Evolutionary conservation across 2,113 vertebrate species (phyloP).

Genomic region (Cynocephalus volans): DNA sequence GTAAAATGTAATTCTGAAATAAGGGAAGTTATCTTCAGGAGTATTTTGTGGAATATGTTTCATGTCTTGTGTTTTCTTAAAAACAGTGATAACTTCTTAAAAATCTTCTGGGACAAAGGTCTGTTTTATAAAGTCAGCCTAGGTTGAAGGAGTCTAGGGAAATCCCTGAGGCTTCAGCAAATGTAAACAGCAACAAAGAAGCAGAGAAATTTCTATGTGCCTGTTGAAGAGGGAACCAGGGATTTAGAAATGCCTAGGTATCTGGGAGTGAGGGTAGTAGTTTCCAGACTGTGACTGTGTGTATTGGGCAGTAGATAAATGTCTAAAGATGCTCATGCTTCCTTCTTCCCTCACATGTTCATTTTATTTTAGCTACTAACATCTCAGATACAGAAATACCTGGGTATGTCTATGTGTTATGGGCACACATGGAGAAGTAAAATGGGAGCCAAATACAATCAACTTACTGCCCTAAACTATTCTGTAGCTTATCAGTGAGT

Average conservation of each 20-base stretch:
- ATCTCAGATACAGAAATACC: not conserved
- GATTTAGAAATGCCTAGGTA: not conserved
- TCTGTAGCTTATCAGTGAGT: not conserved
- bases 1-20: not conserved
- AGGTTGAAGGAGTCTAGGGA: not conserved
- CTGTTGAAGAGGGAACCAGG: not conserved
- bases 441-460: not conserved
- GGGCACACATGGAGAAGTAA: not conserved
- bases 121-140: slow-evolving; percentile 15
- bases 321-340: not conserved
- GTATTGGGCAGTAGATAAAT: not conserved
- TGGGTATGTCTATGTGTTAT: not conserved
- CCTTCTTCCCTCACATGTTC: too few species aligned
- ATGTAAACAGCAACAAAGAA: not conserved
- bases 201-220: not conserved
- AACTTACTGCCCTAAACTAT: not conserved
- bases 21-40: not conserved
- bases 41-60: not conserved
- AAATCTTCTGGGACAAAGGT: not conserved
- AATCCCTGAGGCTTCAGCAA: not conserved
- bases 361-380: not conserved
- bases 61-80: not conserved
- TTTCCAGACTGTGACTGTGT: not conserved
- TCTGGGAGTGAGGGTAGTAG: not conserved
- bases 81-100: slow-evolving; percentile 13